Evolutionary conservation across 2,113 vertebrate genomes (phyloP).

Genomic region (Thunnus maccoyii): DNA sequence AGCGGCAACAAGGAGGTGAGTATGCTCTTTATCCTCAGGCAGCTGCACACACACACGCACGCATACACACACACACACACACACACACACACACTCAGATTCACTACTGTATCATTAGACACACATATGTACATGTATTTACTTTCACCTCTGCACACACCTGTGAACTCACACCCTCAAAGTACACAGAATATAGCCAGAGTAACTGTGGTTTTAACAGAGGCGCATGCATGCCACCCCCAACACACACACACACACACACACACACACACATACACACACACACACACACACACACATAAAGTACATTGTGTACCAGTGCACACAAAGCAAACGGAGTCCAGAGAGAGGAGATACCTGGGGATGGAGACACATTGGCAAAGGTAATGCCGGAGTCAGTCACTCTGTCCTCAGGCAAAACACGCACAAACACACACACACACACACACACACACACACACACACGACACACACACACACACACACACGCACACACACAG

Average conservation of each 20-base stretch:
- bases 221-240: not conserved
- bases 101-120: conserved; percentile 15
- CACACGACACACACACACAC: conserved; percentile 12
- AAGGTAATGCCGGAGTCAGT: conserved; percentile 76
- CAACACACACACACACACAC: not conserved
- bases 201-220: conserved; percentile 32
- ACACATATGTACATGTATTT: conserved; percentile 20
- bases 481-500: conserved; percentile 24
- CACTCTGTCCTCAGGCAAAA: conserved; percentile 72
- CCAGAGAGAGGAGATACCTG: conserved; percentile 72
- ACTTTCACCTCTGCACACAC: conserved; percentile 13
- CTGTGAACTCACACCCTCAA: conserved; percentile 15
- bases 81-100: conserved; percentile 16
- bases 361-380: conserved; percentile 72
- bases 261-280: conserved; percentile 16
- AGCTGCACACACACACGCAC: conserved; percentile 45
- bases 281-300: not conserved
- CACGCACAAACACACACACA: not conserved
- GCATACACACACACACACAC: conserved; percentile 20
- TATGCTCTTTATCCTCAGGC: conserved; percentile 54
- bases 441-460: conserved; percentile 21
- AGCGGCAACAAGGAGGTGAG: conserved; percentile 56
- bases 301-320: conserved; percentile 53
- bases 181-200: conserved; percentile 11
- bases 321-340: conserved; percentile 63